A percentile compares a stretch with the other conserved stretches of the same genome.
phyloP scores from a whole-genome alignment of 2,888 invertebrate genomes.

The Erebia epiphron region DNA sequence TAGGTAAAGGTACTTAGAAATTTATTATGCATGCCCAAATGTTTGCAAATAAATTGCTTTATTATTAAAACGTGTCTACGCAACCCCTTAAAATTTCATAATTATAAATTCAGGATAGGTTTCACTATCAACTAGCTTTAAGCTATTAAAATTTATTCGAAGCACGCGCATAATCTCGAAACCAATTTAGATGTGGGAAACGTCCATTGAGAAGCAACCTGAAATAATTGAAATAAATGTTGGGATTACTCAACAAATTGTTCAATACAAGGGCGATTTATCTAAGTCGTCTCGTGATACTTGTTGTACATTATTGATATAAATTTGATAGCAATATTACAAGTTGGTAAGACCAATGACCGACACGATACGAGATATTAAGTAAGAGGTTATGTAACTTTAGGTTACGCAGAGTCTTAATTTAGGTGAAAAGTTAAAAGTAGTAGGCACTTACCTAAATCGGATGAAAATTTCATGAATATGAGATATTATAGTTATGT shows the following conservation, averaged over 20 bases:
- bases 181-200: constrained; percentile 53
- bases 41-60: constrained; percentile 28
- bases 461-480: too few species aligned
- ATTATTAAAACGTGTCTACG: constrained; percentile 25
- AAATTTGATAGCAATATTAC: constrained; percentile 19
- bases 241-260: constrained; percentile 80
- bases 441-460: too few species aligned
- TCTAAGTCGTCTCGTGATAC: constrained; percentile 70
- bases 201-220: constrained; percentile 67
- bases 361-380: background rate
- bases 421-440: too few species aligned
- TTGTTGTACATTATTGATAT: constrained; percentile 46
- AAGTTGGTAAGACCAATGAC: constrained; percentile 11
- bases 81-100: constrained; percentile 41
- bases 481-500: too few species aligned
- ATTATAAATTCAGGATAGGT: constrained; percentile 27
- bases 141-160: constrained; percentile 46
- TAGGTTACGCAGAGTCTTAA: too few species aligned
- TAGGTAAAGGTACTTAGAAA: constrained; percentile 7
- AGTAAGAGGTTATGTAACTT: too few species aligned
- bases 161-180: constrained; percentile 60
- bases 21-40: constrained; percentile 30
- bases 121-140: constrained; percentile 14
- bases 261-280: constrained; percentile 80
- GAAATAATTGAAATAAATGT: constrained; percentile 81